Percentiles rank a stretch among this genome's conserved stretches.
phyloP scores from a whole-genome alignment of 2,888 invertebrate genomes.

The Labia minor region DNA sequence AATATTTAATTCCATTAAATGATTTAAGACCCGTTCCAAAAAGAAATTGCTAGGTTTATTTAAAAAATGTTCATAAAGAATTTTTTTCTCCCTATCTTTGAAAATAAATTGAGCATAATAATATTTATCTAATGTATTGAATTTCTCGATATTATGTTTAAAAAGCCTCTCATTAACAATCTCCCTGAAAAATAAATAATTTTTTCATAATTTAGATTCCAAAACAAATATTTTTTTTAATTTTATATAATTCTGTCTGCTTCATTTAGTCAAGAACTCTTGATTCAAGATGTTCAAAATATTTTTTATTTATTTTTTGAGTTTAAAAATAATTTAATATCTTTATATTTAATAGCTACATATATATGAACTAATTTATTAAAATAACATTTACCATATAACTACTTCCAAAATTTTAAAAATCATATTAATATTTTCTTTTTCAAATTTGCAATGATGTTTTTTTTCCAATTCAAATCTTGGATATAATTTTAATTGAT shows the following conservation, averaged over 20 bases:
- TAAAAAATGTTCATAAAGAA: slow-evolving; percentile 26
- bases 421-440: slow-evolving; percentile 26
- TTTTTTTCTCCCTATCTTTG: not conserved
- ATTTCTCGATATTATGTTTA: not conserved
- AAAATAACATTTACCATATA: not conserved
- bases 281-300: too few species aligned
- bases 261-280: too few species aligned
- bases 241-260: too few species aligned
- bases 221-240: too few species aligned
- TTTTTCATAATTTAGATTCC: too few species aligned
- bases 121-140: not conserved
- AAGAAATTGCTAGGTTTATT: slow-evolving; percentile 28
- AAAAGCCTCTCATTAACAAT: not conserved
- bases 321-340: too few species aligned
- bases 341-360: too few species aligned
- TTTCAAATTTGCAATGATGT: slow-evolving; percentile 23
- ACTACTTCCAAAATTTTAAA: not conserved
- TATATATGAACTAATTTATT: too few species aligned
- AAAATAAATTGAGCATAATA: not conserved
- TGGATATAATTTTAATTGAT: slow-evolving; percentile 33
- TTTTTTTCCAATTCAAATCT: slow-evolving; percentile 27
- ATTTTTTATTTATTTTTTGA: too few species aligned
- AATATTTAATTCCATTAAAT: slow-evolving; percentile 32
- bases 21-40: slow-evolving; percentile 30
- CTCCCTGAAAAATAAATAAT: not conserved